Evolutionary conservation across 2,797 vertebrate genomes (phyloP).

Genomic region (Melanotaenia nigrans): DNA sequence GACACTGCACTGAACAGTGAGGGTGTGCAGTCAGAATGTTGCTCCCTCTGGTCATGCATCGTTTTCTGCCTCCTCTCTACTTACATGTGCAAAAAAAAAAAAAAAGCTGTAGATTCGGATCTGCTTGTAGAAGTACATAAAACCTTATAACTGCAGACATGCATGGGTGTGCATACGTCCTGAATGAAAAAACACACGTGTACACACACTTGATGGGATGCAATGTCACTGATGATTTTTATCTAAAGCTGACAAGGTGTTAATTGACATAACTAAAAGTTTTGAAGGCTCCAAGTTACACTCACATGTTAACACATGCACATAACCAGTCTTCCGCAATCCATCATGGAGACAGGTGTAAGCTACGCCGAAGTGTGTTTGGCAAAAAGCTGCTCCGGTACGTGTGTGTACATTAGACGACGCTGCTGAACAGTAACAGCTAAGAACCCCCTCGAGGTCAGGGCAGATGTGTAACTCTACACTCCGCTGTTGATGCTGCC

Average conservation of each 20-base stretch:
- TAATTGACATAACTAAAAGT: slow-evolving; percentile 16
- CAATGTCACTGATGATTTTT: neutral
- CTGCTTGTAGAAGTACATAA: neutral
- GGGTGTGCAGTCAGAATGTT: slow-evolving; percentile 40
- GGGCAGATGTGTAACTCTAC: slow-evolving; percentile 71
- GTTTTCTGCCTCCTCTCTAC: slow-evolving; percentile 22
- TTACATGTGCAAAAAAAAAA: slow-evolving; percentile 1
- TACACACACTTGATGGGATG: neutral
- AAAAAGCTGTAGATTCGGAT: neutral
- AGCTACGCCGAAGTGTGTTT: slow-evolving; percentile 61
- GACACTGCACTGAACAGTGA: slow-evolving; percentile 55
- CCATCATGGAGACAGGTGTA: slow-evolving; percentile 66
- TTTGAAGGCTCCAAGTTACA: slow-evolving; percentile 23
- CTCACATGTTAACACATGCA: slow-evolving; percentile 30
- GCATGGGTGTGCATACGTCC: no score
- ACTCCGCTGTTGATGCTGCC: slow-evolving; percentile 56
- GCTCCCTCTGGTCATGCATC: slow-evolving; percentile 37
- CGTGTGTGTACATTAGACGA: slow-evolving; percentile 26
- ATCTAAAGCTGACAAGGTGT: slow-evolving; percentile 28
- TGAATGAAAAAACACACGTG: neutral
- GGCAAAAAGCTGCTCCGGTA: slow-evolving; percentile 39
- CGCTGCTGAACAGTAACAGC: slow-evolving; percentile 56
- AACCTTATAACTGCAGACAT: neutral
- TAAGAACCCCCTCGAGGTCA: slow-evolving; percentile 68
- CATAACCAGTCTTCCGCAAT: slow-evolving; percentile 63